Conservation (phyloP, 1,140 invertebrate genomes). For the Manduca sexta region DNA sequence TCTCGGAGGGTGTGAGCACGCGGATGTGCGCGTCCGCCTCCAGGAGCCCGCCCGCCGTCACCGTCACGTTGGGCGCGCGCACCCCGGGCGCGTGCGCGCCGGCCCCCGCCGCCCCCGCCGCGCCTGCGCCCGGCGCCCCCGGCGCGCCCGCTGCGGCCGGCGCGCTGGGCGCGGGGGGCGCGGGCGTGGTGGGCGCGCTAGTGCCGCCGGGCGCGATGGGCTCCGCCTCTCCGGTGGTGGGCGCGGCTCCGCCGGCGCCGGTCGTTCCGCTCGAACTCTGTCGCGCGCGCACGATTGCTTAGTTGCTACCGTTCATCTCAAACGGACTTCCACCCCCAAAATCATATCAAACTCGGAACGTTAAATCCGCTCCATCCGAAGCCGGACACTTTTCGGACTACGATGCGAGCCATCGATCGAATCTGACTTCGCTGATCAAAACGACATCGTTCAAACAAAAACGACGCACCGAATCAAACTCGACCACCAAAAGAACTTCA, state of each 20-base stretch:
- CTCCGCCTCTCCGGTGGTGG: slow-evolving; percentile 25
- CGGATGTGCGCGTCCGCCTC: slow-evolving; percentile 84
- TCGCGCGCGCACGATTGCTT: slow-evolving; percentile 42
- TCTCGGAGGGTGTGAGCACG: slow-evolving; percentile 88
- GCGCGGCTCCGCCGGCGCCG: slow-evolving; percentile 12
- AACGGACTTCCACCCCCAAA: not conserved
- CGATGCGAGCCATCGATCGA: not conserved
- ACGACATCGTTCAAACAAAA: not conserved
- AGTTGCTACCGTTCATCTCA: slow-evolving; percentile 3
- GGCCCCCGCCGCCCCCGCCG: slow-evolving; percentile 39
- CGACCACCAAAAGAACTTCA: not conserved
- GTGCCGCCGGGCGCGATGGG: slow-evolving; percentile 40
- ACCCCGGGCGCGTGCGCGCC: slow-evolving; percentile 47
- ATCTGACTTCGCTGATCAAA: not conserved
- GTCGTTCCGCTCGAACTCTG: slow-evolving; percentile 45
- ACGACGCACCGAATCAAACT: not conserved
- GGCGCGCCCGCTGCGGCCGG: too few relatives aligned
- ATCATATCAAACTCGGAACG: not conserved
- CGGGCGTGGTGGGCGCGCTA: slow-evolving; percentile 39
- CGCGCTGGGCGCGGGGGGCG: slow-evolving; percentile 32
- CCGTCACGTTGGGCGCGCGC: slow-evolving; percentile 75
- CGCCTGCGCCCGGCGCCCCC: not conserved
- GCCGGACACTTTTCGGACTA: too few relatives aligned
- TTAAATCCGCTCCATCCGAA: too few relatives aligned
- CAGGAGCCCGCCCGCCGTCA: slow-evolving; percentile 72